A percentile compares a stretch with the other conserved stretches of the same genome.
Evolutionary conservation across 2,888 invertebrate species (phyloP).

Genomic region (Eulithis prunata): DNA sequence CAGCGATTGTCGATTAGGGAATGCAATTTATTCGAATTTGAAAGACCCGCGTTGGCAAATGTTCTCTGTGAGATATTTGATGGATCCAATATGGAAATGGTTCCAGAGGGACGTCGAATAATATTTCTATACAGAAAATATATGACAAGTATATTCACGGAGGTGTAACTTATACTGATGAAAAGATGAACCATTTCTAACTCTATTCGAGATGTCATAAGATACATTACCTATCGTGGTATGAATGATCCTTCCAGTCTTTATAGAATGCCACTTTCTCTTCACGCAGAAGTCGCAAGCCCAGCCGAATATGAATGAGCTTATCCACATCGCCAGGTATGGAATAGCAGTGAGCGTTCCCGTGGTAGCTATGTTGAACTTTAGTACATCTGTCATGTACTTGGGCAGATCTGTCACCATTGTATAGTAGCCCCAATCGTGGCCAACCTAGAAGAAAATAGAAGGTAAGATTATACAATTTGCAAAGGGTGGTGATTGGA

Average conservation of each 20-base stretch:
- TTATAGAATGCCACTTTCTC: constrained; percentile 83
- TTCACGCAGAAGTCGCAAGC: constrained; percentile 88
- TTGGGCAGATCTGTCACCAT: constrained; percentile 89
- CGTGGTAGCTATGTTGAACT: constrained; percentile 87
- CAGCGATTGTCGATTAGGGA: not conserved
- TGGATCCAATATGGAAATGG: constrained; percentile 2
- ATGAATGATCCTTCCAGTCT: constrained; percentile 86
- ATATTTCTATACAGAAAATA: not conserved
- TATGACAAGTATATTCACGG: not conserved
- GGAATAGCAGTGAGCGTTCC: constrained; percentile 87
- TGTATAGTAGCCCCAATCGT: constrained; percentile 88
- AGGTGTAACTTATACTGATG: too few relatives aligned
- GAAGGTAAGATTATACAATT: too few relatives aligned
- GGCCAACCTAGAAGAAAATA: constrained; percentile 64
- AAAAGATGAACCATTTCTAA: too few relatives aligned
- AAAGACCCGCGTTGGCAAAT: not conserved
- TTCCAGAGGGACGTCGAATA: not conserved
- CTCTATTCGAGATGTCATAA: too few relatives aligned
- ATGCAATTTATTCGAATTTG: constrained; percentile 2
- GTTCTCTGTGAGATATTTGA: constrained; percentile 1
- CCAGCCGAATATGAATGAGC: constrained; percentile 87
- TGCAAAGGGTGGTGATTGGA: too few relatives aligned
- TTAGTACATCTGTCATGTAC: constrained; percentile 87
- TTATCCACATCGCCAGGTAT: constrained; percentile 87
- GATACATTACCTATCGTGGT: constrained; percentile 85